Base-by-base conservation (phyloP, 2,797 vertebrate species). In the Falco peregrinus region DNA sequence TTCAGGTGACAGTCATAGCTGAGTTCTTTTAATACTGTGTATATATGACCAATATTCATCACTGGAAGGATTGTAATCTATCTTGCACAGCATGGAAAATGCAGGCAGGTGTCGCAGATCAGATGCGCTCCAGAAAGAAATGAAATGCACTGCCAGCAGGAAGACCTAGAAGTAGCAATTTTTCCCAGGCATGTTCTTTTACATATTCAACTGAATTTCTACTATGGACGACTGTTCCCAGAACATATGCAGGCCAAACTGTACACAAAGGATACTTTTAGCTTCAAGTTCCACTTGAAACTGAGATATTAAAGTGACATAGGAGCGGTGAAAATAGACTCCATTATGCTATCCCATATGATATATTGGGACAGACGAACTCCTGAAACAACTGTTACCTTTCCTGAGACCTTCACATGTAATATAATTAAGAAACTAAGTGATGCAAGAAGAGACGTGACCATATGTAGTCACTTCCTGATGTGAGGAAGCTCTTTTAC, bases 161-260 rank as follows among this genome's bases (percentile, higher is more conserved):
- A 89, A 95, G 93, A 94, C 89, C 95, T 95, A 92, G 84, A 96
- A 96, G 92, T 10, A 92, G 41, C 17, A 17, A 37, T 84, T 87
- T 79, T 91, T 69, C 77, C 59, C 84, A 89, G 89, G 65, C 89
- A 81, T 92, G 82, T 91, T 96, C 93, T 95, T 94, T 96, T 93
- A 77, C 92, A 95, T 92, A 93, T 94, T 97, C 96, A 95, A 37
- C 33, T 91, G 89, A 92, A 87, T 95, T 93, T 86, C 59, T 90
- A 6, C 84, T 91, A n/a, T 92, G 92, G 95, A 87, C 76, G 18
- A 75, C 73, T 96, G 87, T 96, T 94, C 94, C 79, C 90, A 93
- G 94, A 93, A 87, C 65, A 87, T 85, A 85, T 78, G 84, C 84
- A 93, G 93, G 93, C 87, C 93, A 96, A 93, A 93, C 47, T 64